Evolutionary conservation across 2,888 invertebrate genomes (phyloP), one percentile per base, ranked within the genome.

Genomic region (Ichneumon xanthorius): DNA sequence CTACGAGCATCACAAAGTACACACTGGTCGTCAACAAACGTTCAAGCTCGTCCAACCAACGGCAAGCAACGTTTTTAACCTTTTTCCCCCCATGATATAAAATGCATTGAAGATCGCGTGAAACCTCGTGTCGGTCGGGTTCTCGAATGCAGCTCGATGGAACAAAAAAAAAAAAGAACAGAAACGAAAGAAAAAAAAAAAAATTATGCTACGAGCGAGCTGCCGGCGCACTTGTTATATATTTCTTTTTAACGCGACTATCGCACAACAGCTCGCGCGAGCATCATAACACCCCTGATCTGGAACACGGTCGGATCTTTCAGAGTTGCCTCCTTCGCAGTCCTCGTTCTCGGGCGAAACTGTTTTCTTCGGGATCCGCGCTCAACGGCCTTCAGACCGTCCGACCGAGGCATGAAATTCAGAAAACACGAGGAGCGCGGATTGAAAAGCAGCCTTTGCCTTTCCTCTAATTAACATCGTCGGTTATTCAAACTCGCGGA

Each of bases 381-480:
- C 68, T 70, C 70, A 45, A 16, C 67, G 76, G 19, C n/a, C 33
- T 65, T 30, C 71, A 61, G 53, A 63, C 37, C 61, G 33, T 37
- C 63, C 71, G 53, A 61, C 63, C 45, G 40, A 40, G 71, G 63
- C 82, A 50, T 61, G 70, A 63, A 61, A 77, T 70, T 71, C 71
- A 53, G 53, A 77, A 82, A 78, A 79, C 79, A 79, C 50, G 61
- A 63, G 65, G 84, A 80, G 55, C 45, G 22, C 58, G 70, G 70
- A 80, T 71, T 80, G 80, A 84, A 80, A 80, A 33, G 81, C 71
- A 73, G 73, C 72, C 81, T 30, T 73, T 73, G 77, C 77, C 80
- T 73, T 78, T 73, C 77, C 84, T 81, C 84, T 84, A 84, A 84
- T 84, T 84, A 84, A 81, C 80, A 81, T 84, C 67, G 77, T 81